phyloP scores from a whole-genome alignment of 2,888 invertebrate genomes.

The Opisthograptis luteolata region DNA sequence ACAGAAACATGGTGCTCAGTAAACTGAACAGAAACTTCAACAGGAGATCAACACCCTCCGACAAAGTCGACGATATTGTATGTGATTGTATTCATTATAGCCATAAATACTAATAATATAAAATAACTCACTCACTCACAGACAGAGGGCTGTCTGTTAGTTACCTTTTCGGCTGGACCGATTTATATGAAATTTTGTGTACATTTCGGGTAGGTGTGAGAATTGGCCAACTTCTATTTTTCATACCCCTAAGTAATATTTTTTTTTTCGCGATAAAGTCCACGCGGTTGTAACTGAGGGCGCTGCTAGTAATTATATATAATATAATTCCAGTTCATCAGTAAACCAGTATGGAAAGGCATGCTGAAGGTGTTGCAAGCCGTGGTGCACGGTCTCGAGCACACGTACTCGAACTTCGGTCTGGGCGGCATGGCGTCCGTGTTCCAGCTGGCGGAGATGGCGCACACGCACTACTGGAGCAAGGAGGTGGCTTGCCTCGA shows the following conservation, averaged over 20 bases:
- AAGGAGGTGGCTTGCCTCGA: constrained; percentile 88
- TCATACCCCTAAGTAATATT: too few relatives aligned
- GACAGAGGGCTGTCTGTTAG: too few relatives aligned
- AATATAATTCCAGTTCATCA: constrained; percentile 91
- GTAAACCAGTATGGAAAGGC: constrained; percentile 97
- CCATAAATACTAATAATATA: too few relatives aligned
- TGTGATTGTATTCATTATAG: constrained; percentile 51
- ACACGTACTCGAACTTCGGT: constrained; percentile 96
- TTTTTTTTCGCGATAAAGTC: too few relatives aligned
- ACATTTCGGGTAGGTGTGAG: too few relatives aligned
- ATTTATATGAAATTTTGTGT: too few relatives aligned
- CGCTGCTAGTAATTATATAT: too few relatives aligned
- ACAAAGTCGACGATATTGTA: constrained; percentile 99
- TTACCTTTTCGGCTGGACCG: too few relatives aligned
- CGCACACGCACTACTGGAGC: constrained; percentile 99
- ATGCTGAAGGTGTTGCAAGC: constrained; percentile 96
- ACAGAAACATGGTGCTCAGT: constrained; percentile 97
- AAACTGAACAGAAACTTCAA: constrained; percentile 97
- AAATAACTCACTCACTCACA: too few relatives aligned
- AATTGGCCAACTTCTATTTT: too few relatives aligned
- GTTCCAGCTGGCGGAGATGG: constrained; percentile 98
- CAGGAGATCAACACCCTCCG: constrained; percentile 96
- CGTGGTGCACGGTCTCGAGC: constrained; percentile 95
- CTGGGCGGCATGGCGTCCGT: constrained; percentile 98
- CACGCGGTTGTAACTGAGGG: too few relatives aligned